These are phyloP conservation scores for Ellobius talpinus DNA, from an alignment of 2,113 vertebrate species.

Conservation along the genomic window DNA sequence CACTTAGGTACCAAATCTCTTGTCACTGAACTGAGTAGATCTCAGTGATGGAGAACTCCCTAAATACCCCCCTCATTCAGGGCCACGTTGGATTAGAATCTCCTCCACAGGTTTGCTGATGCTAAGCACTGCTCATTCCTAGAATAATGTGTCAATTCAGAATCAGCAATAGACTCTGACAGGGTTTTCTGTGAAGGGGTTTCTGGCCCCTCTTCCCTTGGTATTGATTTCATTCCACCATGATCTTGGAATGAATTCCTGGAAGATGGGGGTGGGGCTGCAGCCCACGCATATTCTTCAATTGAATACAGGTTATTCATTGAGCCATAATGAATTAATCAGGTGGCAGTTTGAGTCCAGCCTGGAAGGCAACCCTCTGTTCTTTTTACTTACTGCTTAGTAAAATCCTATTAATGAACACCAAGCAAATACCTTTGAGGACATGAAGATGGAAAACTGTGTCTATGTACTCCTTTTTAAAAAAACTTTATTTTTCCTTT, in stretches of 20 bases:
- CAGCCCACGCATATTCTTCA: neutral
- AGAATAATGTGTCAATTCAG: constrained; percentile 71
- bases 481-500: constrained; percentile 67
- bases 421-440: constrained; percentile 81
- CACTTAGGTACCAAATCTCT: constrained; percentile 85
- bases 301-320: constrained; percentile 73
- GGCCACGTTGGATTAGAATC: neutral
- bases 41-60: constrained; percentile 26
- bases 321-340: constrained; percentile 80
- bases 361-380: constrained; percentile 7
- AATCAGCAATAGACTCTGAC: constrained; percentile 77
- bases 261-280: constrained; percentile 54
- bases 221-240: constrained; percentile 70
- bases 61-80: neutral
- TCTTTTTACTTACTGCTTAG: constrained; percentile 70
- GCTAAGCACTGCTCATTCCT: constrained; percentile 65
- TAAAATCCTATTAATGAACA: constrained; percentile 51
- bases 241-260: constrained; percentile 68
- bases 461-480: constrained; percentile 79
- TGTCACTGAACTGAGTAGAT: constrained; percentile 76
- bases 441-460: constrained; percentile 79
- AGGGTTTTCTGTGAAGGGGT: constrained; percentile 52
- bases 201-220: neutral
- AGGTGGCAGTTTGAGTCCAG: constrained; percentile 50
- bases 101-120: constrained; percentile 64